Evolutionary conservation across 2,797 vertebrate genomes (phyloP).

Genomic region (Myotis findleyi): DNA sequence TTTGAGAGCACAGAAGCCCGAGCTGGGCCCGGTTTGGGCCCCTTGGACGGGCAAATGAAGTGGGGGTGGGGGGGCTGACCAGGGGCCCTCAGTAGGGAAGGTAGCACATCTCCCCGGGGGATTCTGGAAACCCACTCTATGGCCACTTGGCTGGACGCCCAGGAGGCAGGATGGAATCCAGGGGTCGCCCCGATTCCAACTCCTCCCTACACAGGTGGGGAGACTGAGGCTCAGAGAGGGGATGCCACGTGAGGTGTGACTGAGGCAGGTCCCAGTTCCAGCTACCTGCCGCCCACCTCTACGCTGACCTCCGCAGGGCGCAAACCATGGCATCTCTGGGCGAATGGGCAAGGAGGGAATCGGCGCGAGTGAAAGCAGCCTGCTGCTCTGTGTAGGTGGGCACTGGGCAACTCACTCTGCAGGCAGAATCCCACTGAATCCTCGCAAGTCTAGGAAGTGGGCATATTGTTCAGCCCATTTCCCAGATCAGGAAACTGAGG

Average conservation of each 20-base stretch:
- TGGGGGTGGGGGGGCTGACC: too few species aligned
- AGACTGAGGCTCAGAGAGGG: neutral
- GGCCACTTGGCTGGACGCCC: neutral
- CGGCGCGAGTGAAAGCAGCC: rapidly evolving
- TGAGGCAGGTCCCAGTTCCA: neutral
- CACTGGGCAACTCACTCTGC: neutral
- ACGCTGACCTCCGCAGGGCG: neutral
- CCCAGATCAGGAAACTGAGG: slow-evolving; percentile 35
- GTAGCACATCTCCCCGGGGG: neutral
- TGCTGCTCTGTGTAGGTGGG: neutral
- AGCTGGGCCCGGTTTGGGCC: neutral
- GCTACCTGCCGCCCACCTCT: neutral
- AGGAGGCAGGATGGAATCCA: neutral
- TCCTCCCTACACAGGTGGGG: neutral
- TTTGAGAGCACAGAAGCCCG: neutral
- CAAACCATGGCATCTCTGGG: neutral
- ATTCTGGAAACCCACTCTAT: neutral
- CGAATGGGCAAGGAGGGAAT: too few species aligned
- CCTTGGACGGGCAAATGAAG: neutral
- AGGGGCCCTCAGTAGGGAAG: neutral
- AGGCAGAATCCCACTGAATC: neutral
- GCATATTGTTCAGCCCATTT: neutral
- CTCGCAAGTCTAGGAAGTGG: neutral
- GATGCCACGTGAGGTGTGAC: neutral
- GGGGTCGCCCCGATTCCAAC: neutral